Percentiles rank a stretch among this genome's conserved stretches.
These are phyloP conservation scores for Amphiprion ocellaris DNA, from an alignment of 2,113 vertebrate species.

Conservation along the genomic window DNA sequence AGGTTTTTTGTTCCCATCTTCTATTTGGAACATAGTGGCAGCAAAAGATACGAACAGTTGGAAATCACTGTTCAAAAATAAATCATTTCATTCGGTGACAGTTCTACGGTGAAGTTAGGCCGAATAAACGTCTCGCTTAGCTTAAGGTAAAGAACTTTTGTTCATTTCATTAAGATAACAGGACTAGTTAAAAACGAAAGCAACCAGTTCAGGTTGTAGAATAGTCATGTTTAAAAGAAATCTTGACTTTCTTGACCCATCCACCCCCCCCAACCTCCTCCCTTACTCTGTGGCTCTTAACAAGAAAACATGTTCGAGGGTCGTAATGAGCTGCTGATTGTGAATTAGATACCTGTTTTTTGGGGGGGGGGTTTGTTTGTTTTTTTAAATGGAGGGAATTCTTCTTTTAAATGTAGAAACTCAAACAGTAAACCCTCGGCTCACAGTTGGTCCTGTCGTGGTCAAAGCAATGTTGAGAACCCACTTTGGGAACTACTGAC, in stretches of 20 bases:
- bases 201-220: too few relatives aligned
- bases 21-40: too few relatives aligned
- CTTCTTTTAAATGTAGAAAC: background rate
- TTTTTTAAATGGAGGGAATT: too few relatives aligned
- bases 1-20: too few relatives aligned
- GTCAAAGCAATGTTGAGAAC: background rate
- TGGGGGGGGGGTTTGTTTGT: too few relatives aligned
- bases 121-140: too few relatives aligned
- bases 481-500: background rate
- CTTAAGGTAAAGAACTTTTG: too few relatives aligned
- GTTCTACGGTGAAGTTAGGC: too few relatives aligned
- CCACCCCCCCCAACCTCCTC: background rate
- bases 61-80: background rate
- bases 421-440: background rate
- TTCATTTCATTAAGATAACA: too few relatives aligned
- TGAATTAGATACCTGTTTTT: too few relatives aligned
- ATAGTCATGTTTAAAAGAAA: background rate
- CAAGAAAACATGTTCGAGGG: background rate
- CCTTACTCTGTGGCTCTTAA: background rate
- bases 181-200: too few relatives aligned
- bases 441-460: background rate
- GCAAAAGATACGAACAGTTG: too few relatives aligned
- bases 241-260: background rate
- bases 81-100: background rate
- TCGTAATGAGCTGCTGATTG: background rate